phyloP scores from a whole-genome alignment of 1,140 invertebrate genomes.

The Leptinotarsa defecta region DNA sequence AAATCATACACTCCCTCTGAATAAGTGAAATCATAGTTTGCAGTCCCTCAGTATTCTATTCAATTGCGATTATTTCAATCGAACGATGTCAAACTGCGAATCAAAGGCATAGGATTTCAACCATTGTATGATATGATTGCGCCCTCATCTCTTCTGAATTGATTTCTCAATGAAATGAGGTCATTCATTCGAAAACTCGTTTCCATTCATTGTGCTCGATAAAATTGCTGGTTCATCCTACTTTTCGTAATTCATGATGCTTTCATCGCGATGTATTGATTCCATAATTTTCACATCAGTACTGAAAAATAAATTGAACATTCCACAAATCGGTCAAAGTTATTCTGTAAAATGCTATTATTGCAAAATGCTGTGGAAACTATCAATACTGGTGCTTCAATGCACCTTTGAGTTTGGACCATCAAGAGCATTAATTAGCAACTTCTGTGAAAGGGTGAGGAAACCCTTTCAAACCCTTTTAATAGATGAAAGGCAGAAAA shows the following conservation, averaged over 20 bases:
- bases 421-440: too few relatives aligned
- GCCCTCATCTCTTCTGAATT: not conserved
- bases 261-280: too few relatives aligned
- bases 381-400: too few relatives aligned
- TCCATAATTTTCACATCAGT: too few relatives aligned
- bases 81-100: not conserved
- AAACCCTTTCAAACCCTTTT: too few relatives aligned
- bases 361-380: too few relatives aligned
- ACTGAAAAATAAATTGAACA: too few relatives aligned
- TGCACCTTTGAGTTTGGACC: too few relatives aligned
- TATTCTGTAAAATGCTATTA: too few relatives aligned
- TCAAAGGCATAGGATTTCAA: conserved; percentile 3
- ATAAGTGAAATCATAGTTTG: not conserved
- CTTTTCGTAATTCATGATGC: not conserved
- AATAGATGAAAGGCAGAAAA: too few relatives aligned
- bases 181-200: not conserved
- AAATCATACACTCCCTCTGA: not conserved
- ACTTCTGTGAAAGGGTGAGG: too few relatives aligned
- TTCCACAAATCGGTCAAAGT: too few relatives aligned
- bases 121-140: conserved; percentile 1
- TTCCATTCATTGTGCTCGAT: not conserved
- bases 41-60: not conserved
- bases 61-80: not conserved
- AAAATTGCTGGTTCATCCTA: not conserved
- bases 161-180: not conserved